Percentiles rank a stretch among this genome's conserved stretches.
phyloP scores from a whole-genome alignment of 2,797 vertebrate genomes.

The Galagoides demidoff region DNA sequence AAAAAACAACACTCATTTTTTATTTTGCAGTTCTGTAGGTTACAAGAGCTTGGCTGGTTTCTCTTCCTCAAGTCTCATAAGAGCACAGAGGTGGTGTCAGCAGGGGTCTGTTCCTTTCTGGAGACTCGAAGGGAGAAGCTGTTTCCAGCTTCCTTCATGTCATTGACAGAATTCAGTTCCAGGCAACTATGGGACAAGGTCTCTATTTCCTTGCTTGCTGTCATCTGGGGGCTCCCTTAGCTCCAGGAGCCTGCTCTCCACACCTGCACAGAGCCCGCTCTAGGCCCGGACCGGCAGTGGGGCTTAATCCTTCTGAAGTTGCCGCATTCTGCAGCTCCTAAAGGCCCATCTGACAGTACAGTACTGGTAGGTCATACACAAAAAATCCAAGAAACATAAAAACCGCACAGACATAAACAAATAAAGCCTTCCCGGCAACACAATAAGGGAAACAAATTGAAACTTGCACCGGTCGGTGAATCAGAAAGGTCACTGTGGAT shows the following conservation, averaged over 20 bases:
- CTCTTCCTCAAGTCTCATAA: conserved; percentile 1
- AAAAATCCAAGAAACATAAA: too few species aligned
- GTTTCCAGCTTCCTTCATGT: neutral
- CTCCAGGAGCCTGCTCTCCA: neutral
- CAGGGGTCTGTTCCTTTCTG: neutral
- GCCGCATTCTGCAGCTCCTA: neutral
- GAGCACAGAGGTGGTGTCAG: neutral
- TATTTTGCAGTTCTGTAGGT: neutral
- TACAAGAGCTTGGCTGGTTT: neutral
- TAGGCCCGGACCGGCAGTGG: neutral
- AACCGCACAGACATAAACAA: too few species aligned
- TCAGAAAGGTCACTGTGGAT: too few species aligned
- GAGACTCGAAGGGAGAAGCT: neutral
- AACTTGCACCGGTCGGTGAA: too few species aligned
- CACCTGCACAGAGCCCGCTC: accelerated
- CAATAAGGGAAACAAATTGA: too few species aligned
- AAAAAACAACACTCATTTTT: neutral
- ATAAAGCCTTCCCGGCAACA: too few species aligned
- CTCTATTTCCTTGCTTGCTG: neutral
- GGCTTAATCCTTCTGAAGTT: accelerated
- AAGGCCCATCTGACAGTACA: neutral
- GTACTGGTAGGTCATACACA: neutral
- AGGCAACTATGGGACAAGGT: neutral
- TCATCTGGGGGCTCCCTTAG: neutral
- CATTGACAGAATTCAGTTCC: neutral